Percentiles rank a stretch among this genome's conserved stretches.
These are phyloP conservation scores for Heliconius congener DNA, from an alignment of 1,140 invertebrate species.

Conservation along the genomic window DNA sequence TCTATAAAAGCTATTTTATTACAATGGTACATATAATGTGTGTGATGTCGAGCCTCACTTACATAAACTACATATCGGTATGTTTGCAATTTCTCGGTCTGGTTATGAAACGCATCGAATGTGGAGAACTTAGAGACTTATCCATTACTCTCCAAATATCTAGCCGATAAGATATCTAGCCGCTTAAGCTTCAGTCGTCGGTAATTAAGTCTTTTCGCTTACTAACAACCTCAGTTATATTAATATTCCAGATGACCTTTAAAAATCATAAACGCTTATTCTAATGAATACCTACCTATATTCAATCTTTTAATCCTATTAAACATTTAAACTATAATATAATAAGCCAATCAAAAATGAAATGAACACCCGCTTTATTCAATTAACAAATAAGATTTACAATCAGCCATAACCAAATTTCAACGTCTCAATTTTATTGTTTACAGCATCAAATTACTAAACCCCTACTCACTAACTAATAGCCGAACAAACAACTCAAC, in stretches of 20 bases:
- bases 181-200: neutral
- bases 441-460: conserved; percentile 11
- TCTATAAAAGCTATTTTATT: too few relatives aligned
- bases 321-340: neutral
- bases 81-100: too few relatives aligned
- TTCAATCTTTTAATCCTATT: neutral
- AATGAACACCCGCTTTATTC: neutral
- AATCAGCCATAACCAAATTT: neutral
- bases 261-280: neutral
- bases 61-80: too few relatives aligned
- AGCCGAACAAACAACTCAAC: neutral
- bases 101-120: too few relatives aligned
- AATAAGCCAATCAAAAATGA: neutral
- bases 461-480: conserved; percentile 5
- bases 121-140: too few relatives aligned
- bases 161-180: neutral
- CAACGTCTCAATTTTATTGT: conserved; percentile 6
- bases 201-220: neutral
- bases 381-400: neutral
- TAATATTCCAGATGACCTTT: neutral
- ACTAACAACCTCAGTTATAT: neutral
- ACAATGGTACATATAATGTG: too few relatives aligned
- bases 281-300: neutral
- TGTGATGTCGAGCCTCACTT: too few relatives aligned
- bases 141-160: neutral